phyloP scores from a whole-genome alignment of 2,113 vertebrate species.

The human region DNA sequence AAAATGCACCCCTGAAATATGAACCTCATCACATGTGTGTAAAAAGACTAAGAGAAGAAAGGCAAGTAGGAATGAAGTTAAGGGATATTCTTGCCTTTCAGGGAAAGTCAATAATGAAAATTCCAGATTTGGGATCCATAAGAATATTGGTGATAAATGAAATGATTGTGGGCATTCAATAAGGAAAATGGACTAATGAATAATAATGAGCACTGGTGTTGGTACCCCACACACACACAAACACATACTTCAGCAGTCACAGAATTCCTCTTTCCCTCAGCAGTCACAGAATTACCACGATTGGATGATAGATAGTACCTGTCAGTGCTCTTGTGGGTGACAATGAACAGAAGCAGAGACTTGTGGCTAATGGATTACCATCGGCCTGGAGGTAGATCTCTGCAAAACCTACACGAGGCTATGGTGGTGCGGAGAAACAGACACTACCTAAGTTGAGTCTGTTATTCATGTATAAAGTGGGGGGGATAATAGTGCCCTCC shows the following conservation, averaged over 20 bases:
- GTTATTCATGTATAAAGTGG: neutral
- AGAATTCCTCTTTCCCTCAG: neutral
- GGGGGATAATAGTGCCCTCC: neutral
- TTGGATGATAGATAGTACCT: fast-evolving
- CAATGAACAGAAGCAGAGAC: neutral
- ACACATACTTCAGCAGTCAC: neutral
- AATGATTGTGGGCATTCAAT: neutral
- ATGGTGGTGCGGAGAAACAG: neutral
- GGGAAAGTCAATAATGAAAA: neutral
- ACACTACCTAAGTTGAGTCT: neutral
- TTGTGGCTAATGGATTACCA: neutral
- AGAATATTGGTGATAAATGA: neutral
- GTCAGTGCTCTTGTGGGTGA: neutral
- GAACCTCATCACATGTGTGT: neutral
- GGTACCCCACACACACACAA: neutral
- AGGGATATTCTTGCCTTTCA: neutral
- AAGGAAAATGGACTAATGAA: neutral
- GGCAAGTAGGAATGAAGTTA: neutral
- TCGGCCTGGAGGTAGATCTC: neutral
- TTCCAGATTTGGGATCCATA: neutral
- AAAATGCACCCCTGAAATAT: neutral
- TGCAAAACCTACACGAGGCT: neutral
- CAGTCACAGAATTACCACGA: neutral
- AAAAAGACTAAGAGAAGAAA: neutral
- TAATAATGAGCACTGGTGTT: neutral